phyloP scores from a whole-genome alignment of 2,113 vertebrate genomes.

The Indicator indicator region DNA sequence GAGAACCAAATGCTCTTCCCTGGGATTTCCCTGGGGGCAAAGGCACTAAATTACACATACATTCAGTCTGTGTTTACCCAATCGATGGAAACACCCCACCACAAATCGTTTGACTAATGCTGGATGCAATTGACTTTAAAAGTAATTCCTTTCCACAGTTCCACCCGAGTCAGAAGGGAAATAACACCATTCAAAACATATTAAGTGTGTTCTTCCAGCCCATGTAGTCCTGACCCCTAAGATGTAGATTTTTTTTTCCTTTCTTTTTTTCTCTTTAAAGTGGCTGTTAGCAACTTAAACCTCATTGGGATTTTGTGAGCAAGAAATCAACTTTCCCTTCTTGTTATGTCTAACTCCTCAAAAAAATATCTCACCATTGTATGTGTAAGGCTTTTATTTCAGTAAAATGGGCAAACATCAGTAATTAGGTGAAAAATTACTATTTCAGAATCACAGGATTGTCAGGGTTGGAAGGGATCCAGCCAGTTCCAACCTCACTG shows the following conservation, averaged over 20 bases:
- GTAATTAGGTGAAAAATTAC: not conserved
- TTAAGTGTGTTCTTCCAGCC: not conserved
- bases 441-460: not conserved
- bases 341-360: rapidly evolving
- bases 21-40: not conserved
- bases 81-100: not conserved
- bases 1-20: not conserved
- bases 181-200: not conserved
- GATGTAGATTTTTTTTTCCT: not conserved
- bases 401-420: not conserved
- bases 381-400: not conserved
- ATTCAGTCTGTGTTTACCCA: not conserved
- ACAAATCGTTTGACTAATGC: not conserved
- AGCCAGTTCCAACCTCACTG: no score
- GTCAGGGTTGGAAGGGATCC: no score
- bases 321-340: not conserved
- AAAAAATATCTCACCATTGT: not conserved
- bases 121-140: not conserved
- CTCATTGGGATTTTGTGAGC: not conserved
- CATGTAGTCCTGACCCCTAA: not conserved
- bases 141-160: not conserved
- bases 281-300: not conserved
- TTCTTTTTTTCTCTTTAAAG: not conserved
- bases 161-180: not conserved
- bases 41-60: not conserved